These are phyloP conservation scores for Cephus cinctus DNA, from an alignment of 1,140 invertebrate species.

Conservation along the genomic window DNA sequence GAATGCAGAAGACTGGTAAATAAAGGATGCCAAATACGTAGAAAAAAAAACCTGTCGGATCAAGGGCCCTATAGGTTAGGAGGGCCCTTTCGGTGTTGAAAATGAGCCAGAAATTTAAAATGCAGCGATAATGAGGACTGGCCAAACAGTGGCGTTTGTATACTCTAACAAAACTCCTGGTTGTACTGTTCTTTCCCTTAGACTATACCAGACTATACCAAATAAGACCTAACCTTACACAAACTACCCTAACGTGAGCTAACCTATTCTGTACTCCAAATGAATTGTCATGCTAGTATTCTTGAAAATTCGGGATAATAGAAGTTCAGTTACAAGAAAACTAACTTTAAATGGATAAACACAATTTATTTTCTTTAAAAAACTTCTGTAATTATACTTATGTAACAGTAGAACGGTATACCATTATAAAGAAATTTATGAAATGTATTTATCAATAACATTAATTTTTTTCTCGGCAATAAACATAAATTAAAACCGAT, in stretches of 20 bases:
- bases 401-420: no score
- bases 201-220: no score
- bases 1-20: constrained; percentile 1
- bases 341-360: no score
- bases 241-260: background rate
- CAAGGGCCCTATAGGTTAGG: background rate
- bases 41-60: background rate
- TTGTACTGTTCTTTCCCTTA: no score
- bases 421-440: no score
- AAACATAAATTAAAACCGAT: no score
- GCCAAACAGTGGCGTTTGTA: constrained; percentile 27
- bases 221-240: no score
- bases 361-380: no score
- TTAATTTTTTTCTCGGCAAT: no score
- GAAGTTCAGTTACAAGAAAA: no score
- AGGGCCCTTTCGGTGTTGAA: constrained; percentile 13
- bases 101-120: constrained; percentile 34
- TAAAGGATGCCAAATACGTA: constrained; percentile 19
- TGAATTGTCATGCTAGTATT: background rate
- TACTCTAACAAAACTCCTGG: background rate
- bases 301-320: background rate
- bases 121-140: constrained; percentile 42
- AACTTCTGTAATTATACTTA: no score
- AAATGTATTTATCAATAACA: no score
- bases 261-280: background rate